A percentile compares a stretch with the other conserved stretches of the same genome.
phyloP scores from a whole-genome alignment of 2,888 invertebrate genomes.

The Habrosyne pyritoides region DNA sequence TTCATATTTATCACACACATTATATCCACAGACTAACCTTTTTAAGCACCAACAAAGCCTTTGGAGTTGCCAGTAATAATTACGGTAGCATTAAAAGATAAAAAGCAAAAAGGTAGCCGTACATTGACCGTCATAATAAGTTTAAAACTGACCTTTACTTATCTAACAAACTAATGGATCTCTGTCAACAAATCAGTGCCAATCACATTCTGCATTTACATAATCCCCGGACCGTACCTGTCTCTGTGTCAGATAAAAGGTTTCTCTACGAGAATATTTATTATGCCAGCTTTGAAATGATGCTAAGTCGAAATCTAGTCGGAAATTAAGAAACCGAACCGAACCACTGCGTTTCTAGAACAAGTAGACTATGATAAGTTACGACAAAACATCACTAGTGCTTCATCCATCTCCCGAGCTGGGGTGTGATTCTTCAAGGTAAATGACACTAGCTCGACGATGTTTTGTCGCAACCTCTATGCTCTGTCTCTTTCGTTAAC shows the following conservation, averaged over 20 bases:
- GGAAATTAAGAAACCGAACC: neutral
- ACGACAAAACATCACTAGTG: too few species aligned
- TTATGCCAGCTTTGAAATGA: neutral
- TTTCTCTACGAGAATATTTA: neutral
- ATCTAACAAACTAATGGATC: conserved; percentile 58
- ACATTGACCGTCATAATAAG: conserved; percentile 14
- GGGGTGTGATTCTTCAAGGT: too few species aligned
- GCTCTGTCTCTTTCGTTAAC: too few species aligned
- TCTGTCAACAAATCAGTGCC: conserved; percentile 38
- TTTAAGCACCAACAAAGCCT: neutral
- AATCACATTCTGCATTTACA: conserved; percentile 42
- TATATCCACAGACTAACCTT: neutral
- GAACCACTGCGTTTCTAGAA: too few species aligned
- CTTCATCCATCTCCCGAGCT: too few species aligned
- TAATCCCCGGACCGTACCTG: conserved; percentile 21
- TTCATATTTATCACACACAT: too few species aligned
- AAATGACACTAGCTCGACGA: too few species aligned
- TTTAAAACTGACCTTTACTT: conserved; percentile 60
- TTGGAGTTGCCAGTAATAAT: neutral
- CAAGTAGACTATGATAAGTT: too few species aligned
- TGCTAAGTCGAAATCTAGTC: too few species aligned
- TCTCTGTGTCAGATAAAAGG: neutral
- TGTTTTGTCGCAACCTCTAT: too few species aligned
- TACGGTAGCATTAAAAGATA: conserved; percentile 1
- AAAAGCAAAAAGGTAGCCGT: conserved; percentile 8